phyloP scores from a whole-genome alignment of 1,140 invertebrate genomes.

The Trissolcus basalis region DNA sequence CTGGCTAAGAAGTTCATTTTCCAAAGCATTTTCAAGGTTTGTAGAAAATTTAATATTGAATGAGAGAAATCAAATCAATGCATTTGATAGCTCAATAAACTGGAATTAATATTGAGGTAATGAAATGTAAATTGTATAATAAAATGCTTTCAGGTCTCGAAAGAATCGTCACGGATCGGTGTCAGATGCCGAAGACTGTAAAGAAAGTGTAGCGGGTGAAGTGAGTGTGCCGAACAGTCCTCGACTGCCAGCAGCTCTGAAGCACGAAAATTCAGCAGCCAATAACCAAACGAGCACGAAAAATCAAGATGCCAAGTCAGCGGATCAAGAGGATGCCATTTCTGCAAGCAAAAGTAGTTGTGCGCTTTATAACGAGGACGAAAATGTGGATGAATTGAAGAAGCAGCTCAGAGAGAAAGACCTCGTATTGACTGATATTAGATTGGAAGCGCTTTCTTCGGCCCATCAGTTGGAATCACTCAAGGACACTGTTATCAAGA shows the following conservation, averaged over 20 bases:
- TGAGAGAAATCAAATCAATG: not conserved
- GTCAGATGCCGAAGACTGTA: conserved; percentile 80
- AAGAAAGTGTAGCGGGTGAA: conserved; percentile 63
- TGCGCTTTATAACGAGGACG: conserved; percentile 70
- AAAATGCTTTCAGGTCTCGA: conserved; percentile 68
- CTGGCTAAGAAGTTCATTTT: conserved; percentile 96
- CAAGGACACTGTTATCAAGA: conserved; percentile 96
- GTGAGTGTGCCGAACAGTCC: conserved; percentile 71
- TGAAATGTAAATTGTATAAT: no score
- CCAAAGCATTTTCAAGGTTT: conserved; percentile 93
- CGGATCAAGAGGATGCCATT: conserved; percentile 67
- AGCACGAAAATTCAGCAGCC: conserved; percentile 64
- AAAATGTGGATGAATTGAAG: conserved; percentile 88
- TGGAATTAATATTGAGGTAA: no score
- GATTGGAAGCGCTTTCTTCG: conserved; percentile 95
- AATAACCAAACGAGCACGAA: conserved; percentile 52
- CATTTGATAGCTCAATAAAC: no score
- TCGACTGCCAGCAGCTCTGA: conserved; percentile 66
- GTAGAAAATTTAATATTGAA: not conserved
- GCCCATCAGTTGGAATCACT: conserved; percentile 97
- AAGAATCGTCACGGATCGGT: conserved; percentile 81
- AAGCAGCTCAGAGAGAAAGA: conserved; percentile 97
- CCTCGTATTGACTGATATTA: conserved; percentile 95
- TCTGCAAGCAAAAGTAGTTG: conserved; percentile 71
- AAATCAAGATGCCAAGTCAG: conserved; percentile 66